These are phyloP conservation scores for Montipora foliosa DNA, from an alignment of 64 coral and sea anemone species.

Conservation along the genomic window DNA sequence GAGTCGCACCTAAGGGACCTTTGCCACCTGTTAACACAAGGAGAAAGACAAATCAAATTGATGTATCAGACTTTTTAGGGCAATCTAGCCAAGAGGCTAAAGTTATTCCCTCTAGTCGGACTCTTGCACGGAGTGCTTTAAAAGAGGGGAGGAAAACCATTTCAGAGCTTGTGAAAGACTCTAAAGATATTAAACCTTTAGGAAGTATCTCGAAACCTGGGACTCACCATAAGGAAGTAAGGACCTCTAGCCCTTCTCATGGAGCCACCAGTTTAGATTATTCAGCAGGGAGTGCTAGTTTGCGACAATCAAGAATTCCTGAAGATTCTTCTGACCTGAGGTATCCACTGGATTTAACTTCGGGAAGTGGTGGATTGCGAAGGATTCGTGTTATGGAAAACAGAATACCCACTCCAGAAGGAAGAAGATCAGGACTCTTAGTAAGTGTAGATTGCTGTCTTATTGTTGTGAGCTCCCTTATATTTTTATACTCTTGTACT, in stretches of 20 bases:
- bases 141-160: slow-evolving; percentile 84
- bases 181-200: slow-evolving; percentile 96
- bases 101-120: slow-evolving; percentile 71
- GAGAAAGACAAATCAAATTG: slow-evolving; percentile 89
- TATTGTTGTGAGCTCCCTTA: neutral
- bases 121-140: slow-evolving; percentile 87
- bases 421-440: slow-evolving; percentile 70
- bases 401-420: slow-evolving; percentile 76
- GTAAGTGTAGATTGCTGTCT: slow-evolving; percentile 53
- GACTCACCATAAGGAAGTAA: slow-evolving; percentile 68
- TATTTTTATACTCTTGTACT: neutral
- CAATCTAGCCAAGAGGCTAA: slow-evolving; percentile 75
- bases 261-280: slow-evolving; percentile 76
- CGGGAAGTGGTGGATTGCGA: slow-evolving; percentile 82
- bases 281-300: slow-evolving; percentile 75
- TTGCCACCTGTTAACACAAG: slow-evolving; percentile 93
- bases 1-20: slow-evolving; percentile 56
- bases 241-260: slow-evolving; percentile 83
- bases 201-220: slow-evolving; percentile 88
- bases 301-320: slow-evolving; percentile 81
- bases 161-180: slow-evolving; percentile 91
- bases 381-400: slow-evolving; percentile 74
- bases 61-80: slow-evolving; percentile 95
- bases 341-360: slow-evolving; percentile 56
- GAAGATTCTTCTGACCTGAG: slow-evolving; percentile 76